These are phyloP conservation scores for Pelobates cultripes DNA, from an alignment of 2,797 vertebrate genomes.

Conservation along the genomic window DNA sequence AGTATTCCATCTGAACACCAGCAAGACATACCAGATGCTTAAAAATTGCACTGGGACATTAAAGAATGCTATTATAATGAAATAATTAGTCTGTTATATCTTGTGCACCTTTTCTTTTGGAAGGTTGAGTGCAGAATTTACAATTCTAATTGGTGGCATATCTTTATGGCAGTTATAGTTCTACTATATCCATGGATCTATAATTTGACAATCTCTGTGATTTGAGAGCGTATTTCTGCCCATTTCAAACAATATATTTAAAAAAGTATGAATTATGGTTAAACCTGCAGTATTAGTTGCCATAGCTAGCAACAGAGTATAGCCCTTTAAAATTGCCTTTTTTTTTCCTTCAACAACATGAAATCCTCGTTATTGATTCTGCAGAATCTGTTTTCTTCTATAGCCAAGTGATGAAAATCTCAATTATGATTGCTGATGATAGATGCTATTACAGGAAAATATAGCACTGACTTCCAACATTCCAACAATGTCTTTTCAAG, in stretches of 20 bases:
- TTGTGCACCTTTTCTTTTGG: constrained; percentile 7
- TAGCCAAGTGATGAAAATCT: constrained; percentile 53
- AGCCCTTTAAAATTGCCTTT: constrained; percentile 43
- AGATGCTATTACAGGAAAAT: constrained; percentile 35
- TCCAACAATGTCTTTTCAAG: constrained; percentile 34
- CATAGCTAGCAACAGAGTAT: constrained; percentile 33
- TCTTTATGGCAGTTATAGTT: too few relatives aligned
- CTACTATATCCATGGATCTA: too few relatives aligned
- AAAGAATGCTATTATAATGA: constrained; percentile 21
- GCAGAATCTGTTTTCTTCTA: constrained; percentile 31
- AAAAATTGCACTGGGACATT: constrained; percentile 5
- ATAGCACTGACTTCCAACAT: constrained; percentile 23
- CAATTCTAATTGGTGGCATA: too few relatives aligned
- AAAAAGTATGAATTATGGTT: constrained; percentile 25
- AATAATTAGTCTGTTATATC: constrained; percentile 28
- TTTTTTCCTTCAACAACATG: constrained; percentile 42
- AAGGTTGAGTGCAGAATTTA: not conserved
- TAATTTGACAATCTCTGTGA: too few relatives aligned
- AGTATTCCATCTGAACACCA: constrained; percentile 17
- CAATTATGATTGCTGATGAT: constrained; percentile 45
- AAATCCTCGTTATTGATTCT: constrained; percentile 43
- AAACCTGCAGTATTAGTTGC: constrained; percentile 12
- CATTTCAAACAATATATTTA: constrained; percentile 2
- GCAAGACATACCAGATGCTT: not conserved
- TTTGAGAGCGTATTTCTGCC: constrained; percentile 32